These are phyloP conservation scores for Chelonus formosanus DNA, from an alignment of 2,888 invertebrate species.

Conservation along the genomic window DNA sequence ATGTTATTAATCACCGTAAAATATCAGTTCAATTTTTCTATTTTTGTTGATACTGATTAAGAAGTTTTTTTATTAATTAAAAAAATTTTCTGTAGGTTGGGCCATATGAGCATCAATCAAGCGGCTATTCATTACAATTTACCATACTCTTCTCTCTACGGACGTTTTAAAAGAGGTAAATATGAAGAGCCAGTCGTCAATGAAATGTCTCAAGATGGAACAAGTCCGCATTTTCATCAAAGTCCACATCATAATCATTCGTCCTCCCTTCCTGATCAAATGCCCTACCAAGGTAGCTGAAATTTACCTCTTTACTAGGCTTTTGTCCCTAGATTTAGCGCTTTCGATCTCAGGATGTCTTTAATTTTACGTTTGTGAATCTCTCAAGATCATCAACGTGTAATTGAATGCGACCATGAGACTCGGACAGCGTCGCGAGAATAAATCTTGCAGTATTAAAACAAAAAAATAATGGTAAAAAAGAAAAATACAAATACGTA, in stretches of 20 bases:
- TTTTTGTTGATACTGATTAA: background rate
- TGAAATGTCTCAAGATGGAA: conserved; percentile 63
- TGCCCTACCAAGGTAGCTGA: conserved; percentile 65
- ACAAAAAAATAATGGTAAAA: conserved; percentile 26
- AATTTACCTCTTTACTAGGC: conserved; percentile 64
- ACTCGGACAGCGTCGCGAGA: conserved; percentile 33
- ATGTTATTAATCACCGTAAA: no score
- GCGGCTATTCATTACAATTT: conserved; percentile 91
- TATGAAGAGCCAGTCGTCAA: conserved; percentile 70
- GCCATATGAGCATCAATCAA: conserved; percentile 93
- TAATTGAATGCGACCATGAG: background rate
- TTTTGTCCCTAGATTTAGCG: conserved; percentile 37
- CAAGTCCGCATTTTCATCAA: conserved; percentile 61
- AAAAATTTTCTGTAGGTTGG: conserved; percentile 70
- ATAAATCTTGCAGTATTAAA: conserved; percentile 35
- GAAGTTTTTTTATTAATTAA: background rate
- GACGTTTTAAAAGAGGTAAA: conserved; percentile 87
- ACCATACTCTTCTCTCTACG: conserved; percentile 89
- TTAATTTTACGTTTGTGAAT: conserved; percentile 14
- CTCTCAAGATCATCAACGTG: background rate
- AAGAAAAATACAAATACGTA: conserved; percentile 24
- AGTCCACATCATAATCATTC: conserved; percentile 63
- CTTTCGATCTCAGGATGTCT: conserved; percentile 31
- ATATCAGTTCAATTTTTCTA: no score
- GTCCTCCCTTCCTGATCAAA: conserved; percentile 63